These are phyloP conservation scores for Acleris holmiana DNA, from an alignment of 2,888 invertebrate genomes.

Conservation along the genomic window DNA sequence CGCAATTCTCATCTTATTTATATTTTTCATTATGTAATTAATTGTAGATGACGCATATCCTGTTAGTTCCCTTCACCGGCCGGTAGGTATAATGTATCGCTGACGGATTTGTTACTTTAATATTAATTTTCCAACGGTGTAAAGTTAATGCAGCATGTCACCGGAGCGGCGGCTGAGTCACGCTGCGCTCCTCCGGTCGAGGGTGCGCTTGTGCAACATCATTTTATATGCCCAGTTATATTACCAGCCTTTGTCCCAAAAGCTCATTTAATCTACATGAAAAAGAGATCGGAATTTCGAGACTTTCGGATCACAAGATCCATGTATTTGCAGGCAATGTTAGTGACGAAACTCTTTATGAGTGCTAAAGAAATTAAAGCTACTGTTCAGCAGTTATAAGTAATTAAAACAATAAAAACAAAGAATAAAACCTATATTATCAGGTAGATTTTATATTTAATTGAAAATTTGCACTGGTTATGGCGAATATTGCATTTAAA, in stretches of 20 bases:
- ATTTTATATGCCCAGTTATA: slow-evolving; percentile 37
- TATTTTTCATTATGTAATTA: slow-evolving; percentile 1
- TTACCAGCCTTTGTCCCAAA: slow-evolving; percentile 43
- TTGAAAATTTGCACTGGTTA: not conserved
- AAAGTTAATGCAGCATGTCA: slow-evolving; percentile 46
- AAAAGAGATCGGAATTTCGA: slow-evolving; percentile 14
- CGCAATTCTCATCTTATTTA: not conserved
- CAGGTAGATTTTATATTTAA: not conserved
- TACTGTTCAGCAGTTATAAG: slow-evolving; percentile 4
- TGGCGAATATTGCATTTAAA: too few species aligned
- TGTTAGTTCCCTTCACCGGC: slow-evolving; percentile 29
- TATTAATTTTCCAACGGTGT: slow-evolving; percentile 35
- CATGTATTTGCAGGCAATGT: not conserved
- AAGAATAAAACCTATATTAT: too few species aligned
- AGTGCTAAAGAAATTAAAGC: slow-evolving; percentile 4
- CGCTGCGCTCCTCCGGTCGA: slow-evolving; percentile 48
- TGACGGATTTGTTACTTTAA: slow-evolving; percentile 42
- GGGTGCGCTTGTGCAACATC: slow-evolving; percentile 59
- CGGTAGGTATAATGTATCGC: slow-evolving; percentile 8
- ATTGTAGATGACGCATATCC: slow-evolving; percentile 6
- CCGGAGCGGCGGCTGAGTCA: slow-evolving; percentile 52
- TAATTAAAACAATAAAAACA: not conserved
- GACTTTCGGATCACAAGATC: not conserved
- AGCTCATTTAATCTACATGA: slow-evolving; percentile 12
- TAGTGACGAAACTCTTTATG: not conserved